Evolutionary conservation across 2,113 vertebrate genomes (phyloP), one percentile per base, ranked within the genome.

Genomic region (Heterochromis multidens): DNA sequence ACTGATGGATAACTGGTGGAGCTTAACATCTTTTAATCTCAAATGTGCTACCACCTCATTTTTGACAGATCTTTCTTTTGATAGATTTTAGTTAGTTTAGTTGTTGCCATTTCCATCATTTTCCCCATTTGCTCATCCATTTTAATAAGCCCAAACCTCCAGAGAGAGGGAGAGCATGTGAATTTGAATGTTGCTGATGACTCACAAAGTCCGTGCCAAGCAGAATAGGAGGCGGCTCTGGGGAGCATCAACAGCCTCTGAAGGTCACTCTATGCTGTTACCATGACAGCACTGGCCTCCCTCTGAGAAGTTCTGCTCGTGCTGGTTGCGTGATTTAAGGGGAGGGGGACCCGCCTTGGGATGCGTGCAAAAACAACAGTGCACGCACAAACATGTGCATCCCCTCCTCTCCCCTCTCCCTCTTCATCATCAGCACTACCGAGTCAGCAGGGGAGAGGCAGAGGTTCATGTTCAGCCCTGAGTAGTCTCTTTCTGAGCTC

Each of bases 101-200:
- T 76, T 80, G 58, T 29, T 77, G 61, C 81, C 52, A 46, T 90
- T 89, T 83, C 77, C 60, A 56, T 81, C 43, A 17, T 86, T 88
- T 77, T 1, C 58, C 21, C 23, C 70, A 67, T 91, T 86, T 83
- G 79, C 80, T 89, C 84, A 83, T 91, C 89, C 81, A 86, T 90
- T 91, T 91, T 90, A 91, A 92, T 90, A 77, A 93, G 88, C 76
- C 63, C 61, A 16, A 79, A 14, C 74, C 91, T 72, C 89, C 13
- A 76, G 85, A 88, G 91, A 88, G 81, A 74, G 77, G 62, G 61
- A 56, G 77, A 80, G 78, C 81, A 78, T 82, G 92, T 88, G 93
- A 84, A 91, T 94, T 87, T 93, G 88, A 91, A 93, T 92, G 92
- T 90, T 92, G 90, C 70, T 84, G 92, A 92, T 92, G 92, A 94